A percentile compares a stretch with the other conserved stretches of the same genome.
phyloP scores from a whole-genome alignment of 2,113 vertebrate species.

The Eulacestoma nigropectus region DNA sequence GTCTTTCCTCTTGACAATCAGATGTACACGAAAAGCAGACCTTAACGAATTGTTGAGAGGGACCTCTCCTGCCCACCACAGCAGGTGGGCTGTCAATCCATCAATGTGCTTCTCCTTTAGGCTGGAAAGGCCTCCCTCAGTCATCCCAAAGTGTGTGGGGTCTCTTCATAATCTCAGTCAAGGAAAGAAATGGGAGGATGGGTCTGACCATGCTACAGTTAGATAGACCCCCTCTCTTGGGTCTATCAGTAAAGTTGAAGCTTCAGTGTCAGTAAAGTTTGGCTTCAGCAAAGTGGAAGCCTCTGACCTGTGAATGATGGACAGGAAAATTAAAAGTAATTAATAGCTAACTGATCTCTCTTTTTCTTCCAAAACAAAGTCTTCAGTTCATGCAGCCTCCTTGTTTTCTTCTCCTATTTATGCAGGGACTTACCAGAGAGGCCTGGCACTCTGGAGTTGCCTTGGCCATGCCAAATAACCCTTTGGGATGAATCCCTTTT shows the following conservation, averaged over 20 bases:
- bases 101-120: rapidly evolving
- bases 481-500: constrained; percentile 72
- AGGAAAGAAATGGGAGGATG: neutral
- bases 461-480: constrained; percentile 54
- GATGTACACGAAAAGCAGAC: neutral
- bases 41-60: neutral
- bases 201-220: neutral
- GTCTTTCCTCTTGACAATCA: neutral
- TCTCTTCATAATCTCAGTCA: neutral
- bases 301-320: neutral
- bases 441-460: constrained; percentile 4
- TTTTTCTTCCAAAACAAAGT: constrained; percentile 15
- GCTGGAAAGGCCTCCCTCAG: neutral
- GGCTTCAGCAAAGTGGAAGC: neutral
- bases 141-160: neutral
- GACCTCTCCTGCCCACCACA: neutral
- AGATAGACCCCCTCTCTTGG: neutral
- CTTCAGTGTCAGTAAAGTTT: neutral
- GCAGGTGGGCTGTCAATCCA: neutral
- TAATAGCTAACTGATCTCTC: neutral
- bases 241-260: neutral
- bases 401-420: constrained; percentile 48
- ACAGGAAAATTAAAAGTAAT: constrained; percentile 23
- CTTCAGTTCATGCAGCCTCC: constrained; percentile 59
- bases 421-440: constrained; percentile 19